These are phyloP conservation scores for Notospermus geniculatus DNA, from an alignment of 1,140 invertebrate genomes.

Conservation along the genomic window DNA sequence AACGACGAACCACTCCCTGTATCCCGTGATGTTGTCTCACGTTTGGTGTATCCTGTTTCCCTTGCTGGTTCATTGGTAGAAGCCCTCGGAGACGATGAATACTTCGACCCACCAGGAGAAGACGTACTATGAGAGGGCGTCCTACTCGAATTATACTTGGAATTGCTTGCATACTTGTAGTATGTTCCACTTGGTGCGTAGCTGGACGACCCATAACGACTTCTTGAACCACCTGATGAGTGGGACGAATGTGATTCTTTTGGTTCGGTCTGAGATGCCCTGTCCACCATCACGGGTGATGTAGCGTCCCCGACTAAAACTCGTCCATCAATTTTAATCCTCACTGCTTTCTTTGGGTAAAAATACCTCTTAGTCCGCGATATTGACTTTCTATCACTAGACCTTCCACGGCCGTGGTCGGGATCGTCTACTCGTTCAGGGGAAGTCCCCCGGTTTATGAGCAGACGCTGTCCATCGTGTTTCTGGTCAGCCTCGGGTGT, in stretches of 20 bases:
- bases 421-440: slow-evolving; percentile 37
- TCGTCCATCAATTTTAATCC: slow-evolving; percentile 26
- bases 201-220: slow-evolving; percentile 17
- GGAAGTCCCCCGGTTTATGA: slow-evolving; percentile 45
- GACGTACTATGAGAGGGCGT: neutral
- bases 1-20: neutral
- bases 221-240: slow-evolving; percentile 12
- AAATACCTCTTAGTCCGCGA: slow-evolving; percentile 37
- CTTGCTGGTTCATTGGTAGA: neutral
- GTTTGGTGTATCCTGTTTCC: slow-evolving; percentile 2
- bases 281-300: slow-evolving; percentile 28
- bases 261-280: slow-evolving; percentile 39
- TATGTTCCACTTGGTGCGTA: slow-evolving; percentile 18
- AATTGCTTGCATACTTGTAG: slow-evolving; percentile 22
- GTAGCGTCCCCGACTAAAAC: neutral
- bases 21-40: neutral
- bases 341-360: slow-evolving; percentile 26
- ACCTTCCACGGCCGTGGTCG: slow-evolving; percentile 22
- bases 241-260: slow-evolving; percentile 29
- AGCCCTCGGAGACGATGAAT: slow-evolving; percentile 25
- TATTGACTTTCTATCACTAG: slow-evolving; percentile 30
- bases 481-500: slow-evolving; percentile 46
- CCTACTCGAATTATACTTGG: neutral
- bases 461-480: slow-evolving; percentile 20
- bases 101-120: slow-evolving; percentile 16